Conservation (phyloP, 2,888 invertebrate genomes). For the Candidula unifasciata region DNA sequence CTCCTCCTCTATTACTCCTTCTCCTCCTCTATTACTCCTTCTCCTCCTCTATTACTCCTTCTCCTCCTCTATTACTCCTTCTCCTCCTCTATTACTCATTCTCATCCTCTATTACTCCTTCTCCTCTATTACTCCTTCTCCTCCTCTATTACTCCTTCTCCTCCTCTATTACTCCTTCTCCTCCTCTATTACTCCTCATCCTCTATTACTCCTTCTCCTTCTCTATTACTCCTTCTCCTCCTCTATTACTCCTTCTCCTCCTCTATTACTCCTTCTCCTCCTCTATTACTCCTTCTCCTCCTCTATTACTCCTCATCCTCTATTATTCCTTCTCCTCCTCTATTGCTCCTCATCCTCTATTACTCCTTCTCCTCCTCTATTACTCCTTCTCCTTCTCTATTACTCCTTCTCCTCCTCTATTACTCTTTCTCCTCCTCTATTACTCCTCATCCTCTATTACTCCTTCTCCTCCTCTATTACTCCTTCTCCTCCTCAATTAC, state of each 20-base stretch:
- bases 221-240: not conserved
- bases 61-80: not conserved
- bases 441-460: too few species aligned
- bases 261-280: not conserved
- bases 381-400: not conserved
- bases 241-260: not conserved
- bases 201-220: not conserved
- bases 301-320: too few species aligned
- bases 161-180: conserved; percentile 12
- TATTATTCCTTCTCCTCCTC: too few species aligned
- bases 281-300: too few species aligned
- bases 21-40: not conserved
- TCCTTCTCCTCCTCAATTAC: too few species aligned
- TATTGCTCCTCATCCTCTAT: too few species aligned
- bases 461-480: too few species aligned
- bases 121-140: not conserved
- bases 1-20: not conserved
- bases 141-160: too few species aligned
- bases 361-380: not conserved
- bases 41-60: too few species aligned
- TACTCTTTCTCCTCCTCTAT: too few species aligned
- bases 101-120: not conserved
- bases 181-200: not conserved
- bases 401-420: too few species aligned
- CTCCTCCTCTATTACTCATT: not conserved